A percentile compares a stretch with the other conserved stretches of the same genome.
Conservation (phyloP, 64 coral and sea anemone species). For the Montipora sp. region DNA sequence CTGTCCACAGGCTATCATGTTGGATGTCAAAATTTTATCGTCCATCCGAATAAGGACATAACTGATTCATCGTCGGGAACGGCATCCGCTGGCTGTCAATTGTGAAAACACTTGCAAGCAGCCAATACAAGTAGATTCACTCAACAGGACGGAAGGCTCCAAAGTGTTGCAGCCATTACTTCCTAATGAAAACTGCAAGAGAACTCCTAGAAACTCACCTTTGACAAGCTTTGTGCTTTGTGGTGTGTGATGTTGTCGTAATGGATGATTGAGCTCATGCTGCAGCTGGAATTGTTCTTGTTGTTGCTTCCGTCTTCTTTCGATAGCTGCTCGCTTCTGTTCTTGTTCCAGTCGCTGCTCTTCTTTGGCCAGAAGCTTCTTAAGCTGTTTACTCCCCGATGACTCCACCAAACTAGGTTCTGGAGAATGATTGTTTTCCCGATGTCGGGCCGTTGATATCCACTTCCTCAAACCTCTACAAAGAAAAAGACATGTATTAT, state of each 20-base stretch:
- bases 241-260: conserved; percentile 67
- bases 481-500: neutral
- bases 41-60: too few relatives aligned
- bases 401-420: neutral
- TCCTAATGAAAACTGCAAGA: too few relatives aligned
- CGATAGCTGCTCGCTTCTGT: conserved; percentile 72
- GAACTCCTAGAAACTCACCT: conserved; percentile 8
- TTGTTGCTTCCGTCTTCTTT: conserved; percentile 78
- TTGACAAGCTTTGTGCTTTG: conserved; percentile 34
- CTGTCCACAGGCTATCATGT: too few relatives aligned
- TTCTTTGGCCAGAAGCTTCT: conserved; percentile 84
- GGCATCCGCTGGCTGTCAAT: too few relatives aligned
- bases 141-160: neutral
- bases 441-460: neutral
- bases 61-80: too few relatives aligned
- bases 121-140: too few relatives aligned
- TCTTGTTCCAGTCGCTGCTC: conserved; percentile 69
- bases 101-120: too few relatives aligned
- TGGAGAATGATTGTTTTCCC: neutral
- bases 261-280: conserved; percentile 77
- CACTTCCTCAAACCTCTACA: neutral
- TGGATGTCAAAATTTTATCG: too few relatives aligned
- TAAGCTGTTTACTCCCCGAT: conserved; percentile 63
- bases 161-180: too few relatives aligned
- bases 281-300: conserved; percentile 82